phyloP scores from a whole-genome alignment of 1,140 invertebrate genomes.

The Macrocentrus cingulum region DNA sequence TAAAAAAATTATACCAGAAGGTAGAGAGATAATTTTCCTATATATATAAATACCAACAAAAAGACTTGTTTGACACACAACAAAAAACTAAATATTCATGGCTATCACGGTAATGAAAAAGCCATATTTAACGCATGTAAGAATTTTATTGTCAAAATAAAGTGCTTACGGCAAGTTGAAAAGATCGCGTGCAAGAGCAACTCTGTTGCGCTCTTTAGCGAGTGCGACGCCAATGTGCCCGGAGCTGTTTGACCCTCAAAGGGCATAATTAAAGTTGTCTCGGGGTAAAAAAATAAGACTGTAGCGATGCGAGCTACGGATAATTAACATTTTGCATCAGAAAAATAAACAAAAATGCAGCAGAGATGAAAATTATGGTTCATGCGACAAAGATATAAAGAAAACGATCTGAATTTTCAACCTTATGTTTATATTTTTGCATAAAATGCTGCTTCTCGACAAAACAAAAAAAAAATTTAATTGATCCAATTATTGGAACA shows the following conservation, averaged over 20 bases:
- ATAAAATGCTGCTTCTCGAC: too few relatives aligned
- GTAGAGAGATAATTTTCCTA: too few relatives aligned
- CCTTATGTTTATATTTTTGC: conserved; percentile 3
- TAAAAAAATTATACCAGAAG: too few relatives aligned
- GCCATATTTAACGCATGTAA: too few relatives aligned
- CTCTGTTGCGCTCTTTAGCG: background rate
- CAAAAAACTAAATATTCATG: too few relatives aligned
- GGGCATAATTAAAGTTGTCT: conserved; percentile 41
- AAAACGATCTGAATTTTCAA: background rate
- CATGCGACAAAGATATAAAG: conserved; percentile 12
- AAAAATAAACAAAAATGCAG: background rate
- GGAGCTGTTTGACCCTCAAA: conserved; percentile 11
- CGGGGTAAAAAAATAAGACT: conserved; percentile 35
- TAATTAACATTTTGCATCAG: conserved; percentile 38
- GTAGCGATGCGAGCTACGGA: conserved; percentile 15
- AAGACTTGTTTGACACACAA: too few relatives aligned
- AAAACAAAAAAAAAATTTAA: too few relatives aligned
- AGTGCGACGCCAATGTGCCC: background rate
- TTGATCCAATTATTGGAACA: too few relatives aligned
- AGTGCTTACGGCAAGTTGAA: too few relatives aligned
- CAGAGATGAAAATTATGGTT: conserved; percentile 15
- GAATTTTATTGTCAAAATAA: too few relatives aligned
- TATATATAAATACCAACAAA: too few relatives aligned
- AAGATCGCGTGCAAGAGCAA: background rate
- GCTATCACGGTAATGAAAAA: too few relatives aligned